These are phyloP conservation scores for Hirundichthys speculiger DNA, from an alignment of 2,113 vertebrate genomes.

Conservation along the genomic window DNA sequence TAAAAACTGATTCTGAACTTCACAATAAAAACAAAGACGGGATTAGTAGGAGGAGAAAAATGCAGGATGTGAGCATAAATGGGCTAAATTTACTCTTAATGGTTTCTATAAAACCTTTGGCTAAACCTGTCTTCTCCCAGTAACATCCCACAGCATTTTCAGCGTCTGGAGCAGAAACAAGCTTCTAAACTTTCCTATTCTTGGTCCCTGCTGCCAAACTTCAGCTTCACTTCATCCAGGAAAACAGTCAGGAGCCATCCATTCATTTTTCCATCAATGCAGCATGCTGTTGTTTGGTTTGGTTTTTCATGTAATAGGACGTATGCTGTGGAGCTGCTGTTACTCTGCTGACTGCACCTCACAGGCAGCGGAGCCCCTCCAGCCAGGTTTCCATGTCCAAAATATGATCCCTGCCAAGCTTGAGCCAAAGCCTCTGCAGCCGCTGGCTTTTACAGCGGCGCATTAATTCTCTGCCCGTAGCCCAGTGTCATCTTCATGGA, in stretches of 20 bases:
- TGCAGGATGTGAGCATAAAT: slow-evolving; percentile 13
- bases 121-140: slow-evolving; percentile 32
- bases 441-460: slow-evolving; percentile 35
- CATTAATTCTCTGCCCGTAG: slow-evolving; percentile 43
- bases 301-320: slow-evolving; percentile 56
- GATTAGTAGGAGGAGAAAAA: slow-evolving; percentile 29
- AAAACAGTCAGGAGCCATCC: slow-evolving; percentile 54
- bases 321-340: slow-evolving; percentile 35
- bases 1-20: neutral
- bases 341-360: slow-evolving; percentile 36
- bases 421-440: slow-evolving; percentile 64
- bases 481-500: slow-evolving; percentile 29
- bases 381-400: slow-evolving; percentile 52
- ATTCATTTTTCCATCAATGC: slow-evolving; percentile 62
- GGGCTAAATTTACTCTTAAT: slow-evolving; percentile 15
- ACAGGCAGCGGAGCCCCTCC: slow-evolving; percentile 38
- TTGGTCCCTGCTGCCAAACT: slow-evolving; percentile 53
- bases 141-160: slow-evolving; percentile 33
- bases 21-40: slow-evolving; percentile 25
- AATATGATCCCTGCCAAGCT: slow-evolving; percentile 49
- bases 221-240: slow-evolving; percentile 46
- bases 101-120: slow-evolving; percentile 39
- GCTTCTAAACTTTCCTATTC: slow-evolving; percentile 53
- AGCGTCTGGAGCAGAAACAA: slow-evolving; percentile 34
- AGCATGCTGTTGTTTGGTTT: slow-evolving; percentile 54